Percentiles rank a stretch among this genome's conserved stretches.
These are phyloP conservation scores for Tragopan temminckii DNA, from an alignment of 2,797 vertebrate species.

Conservation along the genomic window DNA sequence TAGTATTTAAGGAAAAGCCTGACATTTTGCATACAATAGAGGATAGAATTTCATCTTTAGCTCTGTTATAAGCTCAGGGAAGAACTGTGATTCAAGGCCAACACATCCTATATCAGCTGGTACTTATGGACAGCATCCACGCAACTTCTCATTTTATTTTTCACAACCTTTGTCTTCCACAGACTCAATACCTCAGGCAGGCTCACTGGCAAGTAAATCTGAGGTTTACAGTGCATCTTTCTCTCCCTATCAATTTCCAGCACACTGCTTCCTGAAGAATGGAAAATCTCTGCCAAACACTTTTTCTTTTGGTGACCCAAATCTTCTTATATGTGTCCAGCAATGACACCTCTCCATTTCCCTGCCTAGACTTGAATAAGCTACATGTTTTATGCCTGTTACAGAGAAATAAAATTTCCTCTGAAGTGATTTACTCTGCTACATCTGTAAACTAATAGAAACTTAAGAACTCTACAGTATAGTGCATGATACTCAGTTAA, in stretches of 20 bases:
- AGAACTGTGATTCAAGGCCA: background rate
- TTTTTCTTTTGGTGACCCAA: background rate
- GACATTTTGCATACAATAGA: background rate
- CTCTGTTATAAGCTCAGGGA: background rate
- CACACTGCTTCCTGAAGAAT: background rate
- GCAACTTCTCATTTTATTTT: background rate
- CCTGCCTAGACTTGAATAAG: background rate
- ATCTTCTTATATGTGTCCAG: background rate
- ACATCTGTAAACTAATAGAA: background rate
- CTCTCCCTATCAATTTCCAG: background rate
- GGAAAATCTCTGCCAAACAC: background rate
- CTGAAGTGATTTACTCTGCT: background rate
- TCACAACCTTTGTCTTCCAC: background rate
- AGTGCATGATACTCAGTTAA: no score
- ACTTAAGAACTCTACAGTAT: background rate
- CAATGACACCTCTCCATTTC: background rate
- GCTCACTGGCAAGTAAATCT: background rate
- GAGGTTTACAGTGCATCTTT: background rate
- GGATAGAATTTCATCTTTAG: background rate
- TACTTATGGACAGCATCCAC: fast-evolving
- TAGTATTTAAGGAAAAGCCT: background rate
- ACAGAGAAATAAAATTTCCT: background rate
- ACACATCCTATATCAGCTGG: background rate
- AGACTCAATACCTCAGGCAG: background rate
- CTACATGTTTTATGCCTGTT: background rate